Evolutionary conservation across 1,140 invertebrate genomes (phyloP).

Genomic region (Ptiloglossa arizonensis): DNA sequence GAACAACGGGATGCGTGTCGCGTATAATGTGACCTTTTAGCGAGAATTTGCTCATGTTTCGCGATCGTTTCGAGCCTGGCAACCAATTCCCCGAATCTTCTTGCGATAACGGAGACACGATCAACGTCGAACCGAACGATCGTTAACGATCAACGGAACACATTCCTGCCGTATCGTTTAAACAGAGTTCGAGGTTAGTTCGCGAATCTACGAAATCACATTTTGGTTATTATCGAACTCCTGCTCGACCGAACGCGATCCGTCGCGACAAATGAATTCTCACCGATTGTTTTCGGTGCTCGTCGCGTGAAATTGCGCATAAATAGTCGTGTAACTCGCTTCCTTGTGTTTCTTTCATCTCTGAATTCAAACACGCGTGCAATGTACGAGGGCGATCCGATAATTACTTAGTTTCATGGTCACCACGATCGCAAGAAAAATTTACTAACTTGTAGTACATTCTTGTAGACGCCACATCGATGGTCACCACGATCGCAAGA

Average conservation of each 20-base stretch:
- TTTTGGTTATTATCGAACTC: conserved; percentile 20
- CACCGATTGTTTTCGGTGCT: background rate
- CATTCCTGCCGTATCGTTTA: background rate
- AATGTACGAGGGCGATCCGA: background rate
- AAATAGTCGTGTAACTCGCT: background rate
- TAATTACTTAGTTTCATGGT: no score
- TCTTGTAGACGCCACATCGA: no score
- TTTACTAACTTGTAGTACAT: no score
- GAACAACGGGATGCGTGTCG: no score
- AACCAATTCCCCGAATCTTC: background rate
- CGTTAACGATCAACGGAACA: background rate
- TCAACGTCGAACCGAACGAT: background rate
- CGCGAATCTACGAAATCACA: conserved; percentile 13
- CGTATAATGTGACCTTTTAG: background rate
- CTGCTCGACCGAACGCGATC: background rate
- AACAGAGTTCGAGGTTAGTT: conserved; percentile 4
- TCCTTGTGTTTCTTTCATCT: conserved; percentile 17
- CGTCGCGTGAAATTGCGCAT: background rate
- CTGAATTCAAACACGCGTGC: background rate
- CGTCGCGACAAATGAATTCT: conserved; percentile 16
- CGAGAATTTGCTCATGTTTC: background rate
- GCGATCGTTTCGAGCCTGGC: background rate
- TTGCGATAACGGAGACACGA: background rate
- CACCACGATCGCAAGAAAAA: no score
- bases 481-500: no score